A percentile compares a stretch with the other conserved stretches of the same genome.
Conservation (phyloP, 2,797 vertebrate species). For the Microctenopoma steveboyesi region DNA sequence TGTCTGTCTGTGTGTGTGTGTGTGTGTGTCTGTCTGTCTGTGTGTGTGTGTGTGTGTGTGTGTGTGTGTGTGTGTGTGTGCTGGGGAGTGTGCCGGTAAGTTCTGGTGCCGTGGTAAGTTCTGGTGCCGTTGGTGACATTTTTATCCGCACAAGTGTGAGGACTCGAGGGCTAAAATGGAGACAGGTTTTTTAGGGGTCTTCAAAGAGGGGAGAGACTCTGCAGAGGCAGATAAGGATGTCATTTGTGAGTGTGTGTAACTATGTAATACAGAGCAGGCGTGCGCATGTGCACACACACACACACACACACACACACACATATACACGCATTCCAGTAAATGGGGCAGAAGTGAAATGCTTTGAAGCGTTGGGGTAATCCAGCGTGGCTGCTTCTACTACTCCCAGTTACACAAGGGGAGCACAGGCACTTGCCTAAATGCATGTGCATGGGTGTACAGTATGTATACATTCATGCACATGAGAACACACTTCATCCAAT, state of each 20-base stretch:
- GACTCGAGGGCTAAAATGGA: constrained; percentile 73
- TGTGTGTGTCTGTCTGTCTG: neutral
- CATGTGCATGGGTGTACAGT: constrained; percentile 37
- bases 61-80: neutral
- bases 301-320: constrained; percentile 35
- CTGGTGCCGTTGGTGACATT: constrained; percentile 66
- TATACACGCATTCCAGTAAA: constrained; percentile 74
- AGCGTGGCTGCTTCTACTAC: constrained; percentile 74
- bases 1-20: constrained; percentile 6
- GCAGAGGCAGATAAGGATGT: constrained; percentile 76
- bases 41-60: neutral
- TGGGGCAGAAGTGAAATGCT: constrained; percentile 87
- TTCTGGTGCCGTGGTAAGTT: constrained; percentile 25
- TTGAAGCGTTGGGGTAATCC: constrained; percentile 85
- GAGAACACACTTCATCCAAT: constrained; percentile 41
- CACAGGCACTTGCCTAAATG: constrained; percentile 18
- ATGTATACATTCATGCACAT: constrained; percentile 36
- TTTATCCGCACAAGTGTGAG: constrained; percentile 68
- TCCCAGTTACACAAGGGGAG: constrained; percentile 53
- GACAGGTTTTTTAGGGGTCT: constrained; percentile 66
- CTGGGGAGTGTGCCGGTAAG: constrained; percentile 1
- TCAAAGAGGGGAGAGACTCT: constrained; percentile 71
- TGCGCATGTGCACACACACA: constrained; percentile 1
- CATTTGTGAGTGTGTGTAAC: constrained; percentile 38
- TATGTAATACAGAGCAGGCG: constrained; percentile 39